Base-by-base conservation (phyloP, 1,140 invertebrate genomes). In the Theocolax elegans region DNA sequence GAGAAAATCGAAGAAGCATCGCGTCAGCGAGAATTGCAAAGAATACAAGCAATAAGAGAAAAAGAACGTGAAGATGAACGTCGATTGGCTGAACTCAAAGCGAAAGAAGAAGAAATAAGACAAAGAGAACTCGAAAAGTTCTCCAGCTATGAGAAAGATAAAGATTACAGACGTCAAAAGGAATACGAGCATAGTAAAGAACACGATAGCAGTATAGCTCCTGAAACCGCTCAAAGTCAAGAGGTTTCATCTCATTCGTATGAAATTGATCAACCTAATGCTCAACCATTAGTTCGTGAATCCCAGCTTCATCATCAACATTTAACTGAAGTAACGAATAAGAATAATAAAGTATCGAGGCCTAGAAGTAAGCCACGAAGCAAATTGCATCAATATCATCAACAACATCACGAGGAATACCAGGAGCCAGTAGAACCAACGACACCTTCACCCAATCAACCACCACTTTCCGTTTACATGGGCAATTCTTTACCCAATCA, bases 381-480 rank as follows among this genome's bases (percentile, higher is more conserved):
- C 38, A 72, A 73, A 13, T 38, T 59, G 13, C 66, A 70, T 51
- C 73, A 42, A n/a, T 64, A 62, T 23, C 42, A 75, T 29, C 75
- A 75, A 60, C 75, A 74, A 62, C 79, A 65, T 73, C 73, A 81
- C 87, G 1, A 90, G 88, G 77, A 89, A 88, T 60, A 76, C 63
- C 13, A 62, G 0, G 67, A 78, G n/a, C 62, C 62, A 65, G 62
- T 65, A 9, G 70, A 76, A 15, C 79, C 81, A 1, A 74, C 74
- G 0, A 78, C 80, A 27, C 80, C 82, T 0, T 82, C 83, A 54
- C 91, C 93, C 0, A 92, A 95, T 82, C 93, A 94, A 80, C 93
- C 93, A 1, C 93, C 93, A 1, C 77, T 94, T 31, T 92, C 93
- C 7, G 92, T 95, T 67, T 95, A 92, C 75, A 89, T 93, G 86